These are phyloP conservation scores for Oceanites oceanicus DNA, from an alignment of 2,113 vertebrate genomes.

Conservation along the genomic window DNA sequence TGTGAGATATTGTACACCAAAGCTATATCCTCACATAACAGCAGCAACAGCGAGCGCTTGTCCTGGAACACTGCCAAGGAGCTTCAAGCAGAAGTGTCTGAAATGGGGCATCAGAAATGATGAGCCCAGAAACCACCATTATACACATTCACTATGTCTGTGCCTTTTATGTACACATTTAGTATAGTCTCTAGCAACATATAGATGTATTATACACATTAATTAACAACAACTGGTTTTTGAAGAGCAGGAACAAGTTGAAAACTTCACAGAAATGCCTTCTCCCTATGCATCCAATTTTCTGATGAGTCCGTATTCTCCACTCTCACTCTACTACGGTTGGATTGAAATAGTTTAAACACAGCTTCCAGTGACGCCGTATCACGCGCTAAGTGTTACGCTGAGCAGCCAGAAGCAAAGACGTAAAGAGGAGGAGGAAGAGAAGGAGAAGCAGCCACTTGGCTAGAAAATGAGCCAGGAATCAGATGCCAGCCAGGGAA, in stretches of 20 bases:
- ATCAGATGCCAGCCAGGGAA: slow-evolving; percentile 13
- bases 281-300: neutral
- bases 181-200: neutral
- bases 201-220: neutral
- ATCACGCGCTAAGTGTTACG: neutral
- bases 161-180: neutral
- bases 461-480: neutral
- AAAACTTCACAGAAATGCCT: neutral
- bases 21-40: neutral
- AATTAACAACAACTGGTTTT: neutral
- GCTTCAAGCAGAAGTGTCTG: neutral
- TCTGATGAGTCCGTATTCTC: neutral
- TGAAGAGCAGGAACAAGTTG: neutral
- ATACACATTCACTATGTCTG: neutral
- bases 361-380: neutral
- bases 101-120: neutral
- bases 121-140: neutral
- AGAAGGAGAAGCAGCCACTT: neutral
- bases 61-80: neutral
- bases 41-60: neutral
- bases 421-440: neutral
- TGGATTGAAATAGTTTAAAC: neutral
- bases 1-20: neutral
- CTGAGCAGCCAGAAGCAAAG: neutral
- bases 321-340: neutral